These are phyloP conservation scores for Sphaerophoria rueppellii DNA, from an alignment of 2,888 invertebrate genomes.

Conservation along the genomic window DNA sequence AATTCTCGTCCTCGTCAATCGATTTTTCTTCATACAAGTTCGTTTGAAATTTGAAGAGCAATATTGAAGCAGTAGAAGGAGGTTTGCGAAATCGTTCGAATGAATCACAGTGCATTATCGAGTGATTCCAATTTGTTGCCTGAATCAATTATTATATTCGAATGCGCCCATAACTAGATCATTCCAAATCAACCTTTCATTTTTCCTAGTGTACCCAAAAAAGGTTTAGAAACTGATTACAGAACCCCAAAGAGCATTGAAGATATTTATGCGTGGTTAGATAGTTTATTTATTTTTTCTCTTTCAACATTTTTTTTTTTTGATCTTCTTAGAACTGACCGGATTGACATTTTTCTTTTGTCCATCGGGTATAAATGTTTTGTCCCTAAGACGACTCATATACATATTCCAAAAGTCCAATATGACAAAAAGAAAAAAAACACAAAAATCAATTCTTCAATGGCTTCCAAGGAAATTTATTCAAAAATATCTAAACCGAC, in stretches of 20 bases:
- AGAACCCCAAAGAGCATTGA: conserved; percentile 64
- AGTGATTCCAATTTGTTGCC: no score
- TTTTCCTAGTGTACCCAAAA: conserved; percentile 14
- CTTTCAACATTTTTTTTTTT: conserved; percentile 22
- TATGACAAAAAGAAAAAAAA: conserved; percentile 42
- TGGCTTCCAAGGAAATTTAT: conserved; percentile 71
- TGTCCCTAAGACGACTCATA: conserved; percentile 44
- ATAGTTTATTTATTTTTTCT: neutral
- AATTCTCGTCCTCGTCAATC: no score
- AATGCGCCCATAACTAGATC: no score
- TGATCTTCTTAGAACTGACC: conserved; percentile 71
- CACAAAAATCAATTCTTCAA: conserved; percentile 41
- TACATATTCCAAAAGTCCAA: conserved; percentile 57
- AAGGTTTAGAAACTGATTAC: conserved; percentile 66
- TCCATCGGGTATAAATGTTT: conserved; percentile 9
- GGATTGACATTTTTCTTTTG: conserved; percentile 70
- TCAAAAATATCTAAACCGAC: conserved; percentile 36
- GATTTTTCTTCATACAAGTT: no score
- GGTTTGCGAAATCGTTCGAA: no score
- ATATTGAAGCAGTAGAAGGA: no score
- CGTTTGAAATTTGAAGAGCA: no score
- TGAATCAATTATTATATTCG: no score
- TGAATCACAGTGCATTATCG: no score
- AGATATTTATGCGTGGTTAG: conserved; percentile 69
- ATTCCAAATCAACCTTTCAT: neutral